phyloP scores from a whole-genome alignment of 2,797 vertebrate genomes.

The Lutjanus campechanus region DNA sequence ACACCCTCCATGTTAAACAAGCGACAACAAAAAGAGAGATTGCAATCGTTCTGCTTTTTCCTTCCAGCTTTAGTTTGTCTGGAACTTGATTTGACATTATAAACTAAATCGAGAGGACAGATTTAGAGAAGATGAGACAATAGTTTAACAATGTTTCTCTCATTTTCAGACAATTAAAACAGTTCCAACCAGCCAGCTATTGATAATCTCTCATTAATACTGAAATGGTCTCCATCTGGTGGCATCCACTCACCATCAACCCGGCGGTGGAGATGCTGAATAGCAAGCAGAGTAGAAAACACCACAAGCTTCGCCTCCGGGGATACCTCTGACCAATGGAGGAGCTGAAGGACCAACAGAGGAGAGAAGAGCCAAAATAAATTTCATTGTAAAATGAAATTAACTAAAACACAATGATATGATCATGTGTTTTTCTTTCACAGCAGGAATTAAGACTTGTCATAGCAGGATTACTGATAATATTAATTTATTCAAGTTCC shows the following conservation, averaged over 20 bases:
- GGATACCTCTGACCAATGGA: constrained; percentile 95
- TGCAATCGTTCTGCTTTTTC: neutral
- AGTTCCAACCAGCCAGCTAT: neutral
- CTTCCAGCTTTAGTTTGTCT: constrained; percentile 12
- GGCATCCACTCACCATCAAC: constrained; percentile 88
- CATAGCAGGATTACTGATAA: neutral
- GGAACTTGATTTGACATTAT: neutral
- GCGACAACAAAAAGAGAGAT: constrained; percentile 15
- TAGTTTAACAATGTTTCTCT: neutral
- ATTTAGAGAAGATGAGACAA: neutral
- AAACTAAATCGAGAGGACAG: neutral
- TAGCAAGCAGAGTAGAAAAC: constrained; percentile 92
- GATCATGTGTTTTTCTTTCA: neutral
- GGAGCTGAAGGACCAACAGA: constrained; percentile 81
- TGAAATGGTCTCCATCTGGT: neutral
- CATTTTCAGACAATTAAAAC: neutral
- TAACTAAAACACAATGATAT: neutral
- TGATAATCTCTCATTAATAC: neutral
- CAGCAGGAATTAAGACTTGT: neutral
- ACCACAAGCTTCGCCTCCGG: constrained; percentile 92
- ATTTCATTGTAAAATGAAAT: neutral
- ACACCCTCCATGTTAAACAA: constrained; percentile 39
- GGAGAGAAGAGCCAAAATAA: neutral
- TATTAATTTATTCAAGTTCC: neutral
- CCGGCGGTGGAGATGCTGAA: constrained; percentile 91